phyloP scores from a whole-genome alignment of 2,888 invertebrate species.

The Pristionchus maxplancki region DNA sequence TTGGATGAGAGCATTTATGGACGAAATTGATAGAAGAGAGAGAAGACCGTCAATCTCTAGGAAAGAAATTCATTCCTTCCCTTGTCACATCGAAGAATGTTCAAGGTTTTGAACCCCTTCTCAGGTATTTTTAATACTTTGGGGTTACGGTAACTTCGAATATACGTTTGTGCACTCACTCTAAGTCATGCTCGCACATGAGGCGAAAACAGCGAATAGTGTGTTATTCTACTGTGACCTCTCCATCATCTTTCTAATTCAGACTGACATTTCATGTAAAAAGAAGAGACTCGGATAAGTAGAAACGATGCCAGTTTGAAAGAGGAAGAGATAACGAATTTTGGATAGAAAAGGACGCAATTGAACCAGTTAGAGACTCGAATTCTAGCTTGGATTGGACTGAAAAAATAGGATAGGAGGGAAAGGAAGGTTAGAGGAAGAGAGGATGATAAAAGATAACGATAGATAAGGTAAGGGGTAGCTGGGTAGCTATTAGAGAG shows the following conservation, averaged over 20 bases:
- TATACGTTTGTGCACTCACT: background rate
- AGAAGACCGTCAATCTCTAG: conserved; percentile 30
- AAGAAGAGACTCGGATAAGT: background rate
- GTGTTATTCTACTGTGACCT: conserved; percentile 15
- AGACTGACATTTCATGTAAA: conserved; percentile 24
- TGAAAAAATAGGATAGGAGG: background rate
- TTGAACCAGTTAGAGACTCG: conserved; percentile 41
- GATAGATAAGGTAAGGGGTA: conserved; percentile 9
- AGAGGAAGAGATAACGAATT: conserved; percentile 41
- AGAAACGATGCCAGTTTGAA: conserved; percentile 36
- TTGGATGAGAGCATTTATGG: conserved; percentile 31
- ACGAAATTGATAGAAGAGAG: conserved; percentile 21
- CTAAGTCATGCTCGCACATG: background rate
- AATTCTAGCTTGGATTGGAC: background rate
- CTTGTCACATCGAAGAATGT: background rate
- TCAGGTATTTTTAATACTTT: background rate
- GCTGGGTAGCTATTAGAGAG: conserved; percentile 1
- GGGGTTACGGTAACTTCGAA: background rate
- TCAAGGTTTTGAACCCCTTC: conserved; percentile 27
- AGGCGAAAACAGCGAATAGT: background rate
- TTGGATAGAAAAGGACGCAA: conserved; percentile 41
- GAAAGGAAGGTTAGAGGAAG: background rate
- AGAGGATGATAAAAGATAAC: conserved; percentile 21
- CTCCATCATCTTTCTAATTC: conserved; percentile 10
- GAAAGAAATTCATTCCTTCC: conserved; percentile 4